A percentile compares a stretch with the other conserved stretches of the same genome.
These are phyloP conservation scores for Enteromius mattozi DNA, from an alignment of 2,797 vertebrate species.

Conservation along the genomic window DNA sequence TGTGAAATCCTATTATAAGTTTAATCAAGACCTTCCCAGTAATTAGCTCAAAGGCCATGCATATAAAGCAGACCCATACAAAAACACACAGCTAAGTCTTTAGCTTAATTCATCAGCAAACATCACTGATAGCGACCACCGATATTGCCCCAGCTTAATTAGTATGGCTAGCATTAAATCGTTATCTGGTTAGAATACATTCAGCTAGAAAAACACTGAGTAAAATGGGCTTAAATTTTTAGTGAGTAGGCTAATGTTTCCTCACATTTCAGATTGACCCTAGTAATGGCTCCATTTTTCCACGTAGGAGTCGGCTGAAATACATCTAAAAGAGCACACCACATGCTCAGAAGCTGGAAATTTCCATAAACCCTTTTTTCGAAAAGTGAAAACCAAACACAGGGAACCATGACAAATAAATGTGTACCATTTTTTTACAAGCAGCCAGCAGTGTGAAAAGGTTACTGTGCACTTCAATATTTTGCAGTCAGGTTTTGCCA, in stretches of 20 bases:
- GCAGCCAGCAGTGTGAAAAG: background rate
- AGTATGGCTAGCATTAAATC: constrained; percentile 25
- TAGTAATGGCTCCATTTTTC: background rate
- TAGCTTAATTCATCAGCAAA: constrained; percentile 5
- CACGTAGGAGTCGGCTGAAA: constrained; percentile 22
- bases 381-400: constrained; percentile 24
- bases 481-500: background rate
- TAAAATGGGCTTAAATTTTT: background rate
- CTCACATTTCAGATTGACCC: background rate
- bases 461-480: background rate
- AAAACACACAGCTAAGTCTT: constrained; percentile 36
- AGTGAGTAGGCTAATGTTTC: background rate
- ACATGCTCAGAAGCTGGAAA: constrained; percentile 1
- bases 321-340: background rate
- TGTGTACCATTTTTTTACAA: background rate
- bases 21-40: constrained; percentile 71
- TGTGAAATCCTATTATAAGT: constrained; percentile 81
- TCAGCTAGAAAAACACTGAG: background rate
- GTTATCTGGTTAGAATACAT: background rate
- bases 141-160: constrained; percentile 34
- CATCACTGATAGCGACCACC: background rate
- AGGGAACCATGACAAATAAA: constrained; percentile 12
- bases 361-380: constrained; percentile 14
- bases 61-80: constrained; percentile 69
- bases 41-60: constrained; percentile 74